Conservation (phyloP, 2,888 invertebrate species). For the Sarcophaga caerulescens region DNA sequence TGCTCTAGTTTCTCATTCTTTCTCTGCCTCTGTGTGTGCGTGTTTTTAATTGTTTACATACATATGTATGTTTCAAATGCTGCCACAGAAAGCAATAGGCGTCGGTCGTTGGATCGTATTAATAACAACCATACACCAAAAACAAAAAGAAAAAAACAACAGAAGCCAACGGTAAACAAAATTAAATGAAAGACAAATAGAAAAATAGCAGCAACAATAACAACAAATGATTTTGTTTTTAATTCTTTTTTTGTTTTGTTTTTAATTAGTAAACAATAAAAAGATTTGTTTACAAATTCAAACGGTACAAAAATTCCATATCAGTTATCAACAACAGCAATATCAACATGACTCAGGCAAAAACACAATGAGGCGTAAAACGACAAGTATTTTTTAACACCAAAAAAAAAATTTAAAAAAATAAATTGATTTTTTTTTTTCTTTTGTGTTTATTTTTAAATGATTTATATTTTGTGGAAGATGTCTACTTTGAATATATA, state of each 20-base stretch:
- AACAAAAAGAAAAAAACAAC: neutral
- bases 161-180: slow-evolving; percentile 25
- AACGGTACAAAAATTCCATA: neutral
- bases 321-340: neutral
- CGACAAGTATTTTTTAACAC: neutral
- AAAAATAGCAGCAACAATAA: neutral
- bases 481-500: no score
- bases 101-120: no score
- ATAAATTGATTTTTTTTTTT: no score
- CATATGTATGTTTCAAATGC: neutral
- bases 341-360: neutral
- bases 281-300: slow-evolving; percentile 38
- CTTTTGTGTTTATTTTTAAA: no score
- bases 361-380: neutral
- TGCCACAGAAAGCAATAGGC: neutral
- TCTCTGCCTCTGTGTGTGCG: no score
- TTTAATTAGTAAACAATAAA: slow-evolving; percentile 33
- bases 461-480: no score
- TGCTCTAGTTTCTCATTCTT: no score
- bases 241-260: neutral
- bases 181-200: neutral
- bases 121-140: neutral
- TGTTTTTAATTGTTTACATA: no score
- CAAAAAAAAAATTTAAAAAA: neutral
- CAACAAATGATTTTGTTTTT: neutral